A percentile compares a stretch with the other conserved stretches of the same genome.
phyloP scores from a whole-genome alignment of 2,113 vertebrate species.

The Neogale vison region DNA sequence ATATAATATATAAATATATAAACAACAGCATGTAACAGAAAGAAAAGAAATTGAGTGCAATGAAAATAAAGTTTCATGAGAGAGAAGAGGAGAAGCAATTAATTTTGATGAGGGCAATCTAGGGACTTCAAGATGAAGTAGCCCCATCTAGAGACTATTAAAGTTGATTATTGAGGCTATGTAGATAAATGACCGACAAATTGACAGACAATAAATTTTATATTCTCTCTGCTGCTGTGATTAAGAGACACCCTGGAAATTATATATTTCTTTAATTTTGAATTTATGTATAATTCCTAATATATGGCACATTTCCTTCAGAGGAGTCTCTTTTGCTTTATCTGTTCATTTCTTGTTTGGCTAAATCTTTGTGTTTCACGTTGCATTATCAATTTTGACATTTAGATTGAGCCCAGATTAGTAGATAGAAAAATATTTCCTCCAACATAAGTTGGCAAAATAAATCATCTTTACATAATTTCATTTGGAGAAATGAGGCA shows the following conservation, averaged over 20 bases:
- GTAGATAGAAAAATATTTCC: conserved; percentile 50
- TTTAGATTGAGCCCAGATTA: conserved; percentile 60
- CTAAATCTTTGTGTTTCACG: conserved; percentile 30
- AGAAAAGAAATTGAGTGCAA: background rate
- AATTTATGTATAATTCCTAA: background rate
- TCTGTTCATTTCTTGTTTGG: conserved; percentile 47
- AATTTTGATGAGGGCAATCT: background rate
- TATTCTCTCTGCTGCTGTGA: background rate
- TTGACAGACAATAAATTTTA: background rate
- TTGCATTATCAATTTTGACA: conserved; percentile 57
- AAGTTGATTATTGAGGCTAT: background rate
- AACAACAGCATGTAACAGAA: background rate
- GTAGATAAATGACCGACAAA: background rate
- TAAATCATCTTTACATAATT: conserved; percentile 50
- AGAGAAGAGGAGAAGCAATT: background rate
- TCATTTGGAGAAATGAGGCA: conserved; percentile 61
- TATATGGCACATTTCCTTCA: background rate
- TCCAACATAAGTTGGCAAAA: conserved; percentile 52
- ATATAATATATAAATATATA: background rate
- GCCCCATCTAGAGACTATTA: background rate
- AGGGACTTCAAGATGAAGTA: background rate
- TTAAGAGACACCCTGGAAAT: background rate
- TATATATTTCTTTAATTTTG: background rate
- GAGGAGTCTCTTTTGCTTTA: background rate
- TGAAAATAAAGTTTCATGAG: background rate